Percentiles rank a stretch among this genome's conserved stretches.
These are phyloP conservation scores for Conus betulinus DNA, from an alignment of 1,140 invertebrate genomes.

Conservation along the genomic window DNA sequence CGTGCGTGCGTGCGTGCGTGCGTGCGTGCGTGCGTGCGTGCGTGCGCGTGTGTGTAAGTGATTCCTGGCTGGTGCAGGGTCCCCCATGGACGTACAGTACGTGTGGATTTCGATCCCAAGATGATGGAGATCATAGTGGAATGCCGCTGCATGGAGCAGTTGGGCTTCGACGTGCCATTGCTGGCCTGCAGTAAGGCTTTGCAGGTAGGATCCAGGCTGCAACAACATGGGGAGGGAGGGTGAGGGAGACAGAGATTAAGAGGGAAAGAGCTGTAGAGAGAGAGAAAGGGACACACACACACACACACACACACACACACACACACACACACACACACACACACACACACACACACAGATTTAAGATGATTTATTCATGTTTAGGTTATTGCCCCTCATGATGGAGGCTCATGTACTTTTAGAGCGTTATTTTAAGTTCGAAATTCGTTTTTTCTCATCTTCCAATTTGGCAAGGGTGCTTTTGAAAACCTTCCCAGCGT, in stretches of 20 bases:
- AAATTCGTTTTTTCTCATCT: too few species aligned
- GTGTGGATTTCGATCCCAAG: constrained; percentile 72
- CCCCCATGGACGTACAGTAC: constrained; percentile 6
- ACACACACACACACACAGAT: too few species aligned
- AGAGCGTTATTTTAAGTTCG: too few species aligned
- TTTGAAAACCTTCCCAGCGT: too few species aligned
- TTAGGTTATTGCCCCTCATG: too few species aligned
- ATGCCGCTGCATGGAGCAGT: constrained; percentile 78
- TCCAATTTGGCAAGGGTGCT: too few species aligned
- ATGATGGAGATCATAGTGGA: constrained; percentile 83
- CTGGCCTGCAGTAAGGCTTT: constrained; percentile 81
- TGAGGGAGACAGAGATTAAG: constrained; percentile 81
- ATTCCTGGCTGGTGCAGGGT: background rate
- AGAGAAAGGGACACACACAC: too few species aligned
- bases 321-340: too few species aligned
- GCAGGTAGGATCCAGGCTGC: constrained; percentile 73
- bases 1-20: background rate
- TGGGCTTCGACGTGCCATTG: constrained; percentile 82
- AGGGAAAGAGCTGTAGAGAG: constrained; percentile 56
- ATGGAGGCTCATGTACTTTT: too few species aligned
- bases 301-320: too few species aligned
- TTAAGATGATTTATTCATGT: too few species aligned
- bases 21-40: constrained; percentile 4
- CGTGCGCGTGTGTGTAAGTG: background rate
- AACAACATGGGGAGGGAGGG: background rate